These are phyloP conservation scores for Drosophila rubida DNA, from an alignment of 2,888 invertebrate species.

Conservation along the genomic window DNA sequence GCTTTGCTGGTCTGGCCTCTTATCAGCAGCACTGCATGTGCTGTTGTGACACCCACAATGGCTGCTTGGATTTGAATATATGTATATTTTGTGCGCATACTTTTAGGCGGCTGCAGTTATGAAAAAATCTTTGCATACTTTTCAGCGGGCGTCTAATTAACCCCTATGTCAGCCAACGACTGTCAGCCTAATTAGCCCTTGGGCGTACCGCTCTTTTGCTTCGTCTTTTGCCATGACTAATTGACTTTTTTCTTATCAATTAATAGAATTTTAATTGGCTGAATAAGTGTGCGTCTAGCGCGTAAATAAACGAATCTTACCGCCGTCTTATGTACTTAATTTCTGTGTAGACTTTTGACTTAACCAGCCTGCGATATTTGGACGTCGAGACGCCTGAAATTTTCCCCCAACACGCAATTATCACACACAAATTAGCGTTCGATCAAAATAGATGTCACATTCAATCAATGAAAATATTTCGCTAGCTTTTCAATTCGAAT, in stretches of 20 bases:
- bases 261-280: slow-evolving; percentile 66
- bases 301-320: slow-evolving; percentile 17
- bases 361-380: slow-evolving; percentile 4
- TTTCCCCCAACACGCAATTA: slow-evolving; percentile 50
- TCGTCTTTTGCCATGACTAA: slow-evolving; percentile 27
- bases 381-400: slow-evolving; percentile 13
- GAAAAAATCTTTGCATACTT: slow-evolving; percentile 39
- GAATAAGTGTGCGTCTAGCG: slow-evolving; percentile 16
- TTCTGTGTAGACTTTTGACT: not conserved
- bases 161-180: slow-evolving; percentile 24
- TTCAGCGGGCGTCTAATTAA: slow-evolving; percentile 30
- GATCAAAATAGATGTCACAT: slow-evolving; percentile 70
- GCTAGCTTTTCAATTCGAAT: slow-evolving; percentile 55
- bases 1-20: slow-evolving; percentile 14
- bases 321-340: slow-evolving; percentile 9
- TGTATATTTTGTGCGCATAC: slow-evolving; percentile 22
- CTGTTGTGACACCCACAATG: slow-evolving; percentile 2
- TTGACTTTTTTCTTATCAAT: slow-evolving; percentile 59
- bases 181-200: slow-evolving; percentile 37
- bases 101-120: slow-evolving; percentile 35
- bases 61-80: not conserved
- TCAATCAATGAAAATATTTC: slow-evolving; percentile 58
- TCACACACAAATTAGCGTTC: slow-evolving; percentile 65
- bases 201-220: not conserved
- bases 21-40: slow-evolving; percentile 44